These are phyloP conservation scores for Xenopus laevis DNA, from an alignment of 2,113 vertebrate species.

Conservation along the genomic window DNA sequence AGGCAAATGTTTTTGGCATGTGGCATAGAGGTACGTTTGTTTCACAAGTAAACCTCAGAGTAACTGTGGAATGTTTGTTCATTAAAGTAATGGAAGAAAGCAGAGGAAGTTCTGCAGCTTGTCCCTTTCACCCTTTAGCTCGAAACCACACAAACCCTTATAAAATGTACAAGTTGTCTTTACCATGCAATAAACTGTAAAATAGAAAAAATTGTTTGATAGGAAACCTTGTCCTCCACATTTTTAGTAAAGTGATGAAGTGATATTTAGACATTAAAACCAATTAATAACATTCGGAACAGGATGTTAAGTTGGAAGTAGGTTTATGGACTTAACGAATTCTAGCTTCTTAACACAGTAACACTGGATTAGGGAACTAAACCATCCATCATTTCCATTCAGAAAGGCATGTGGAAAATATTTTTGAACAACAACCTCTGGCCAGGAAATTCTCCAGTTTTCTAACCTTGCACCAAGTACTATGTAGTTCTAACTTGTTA, in stretches of 20 bases:
- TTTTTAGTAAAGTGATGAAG: not conserved
- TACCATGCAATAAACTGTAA: not conserved
- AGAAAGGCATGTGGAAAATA: no score
- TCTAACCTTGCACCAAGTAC: no score
- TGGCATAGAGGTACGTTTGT: conserved; percentile 22
- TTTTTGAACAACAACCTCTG: no score
- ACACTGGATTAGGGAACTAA: no score
- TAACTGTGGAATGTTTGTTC: conserved; percentile 27
- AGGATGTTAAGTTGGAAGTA: not conserved
- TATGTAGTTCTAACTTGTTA: no score
- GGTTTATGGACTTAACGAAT: no score
- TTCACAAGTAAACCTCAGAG: not conserved
- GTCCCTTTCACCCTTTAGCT: conserved; percentile 3
- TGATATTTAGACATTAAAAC: not conserved
- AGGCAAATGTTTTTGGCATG: conserved; percentile 7
- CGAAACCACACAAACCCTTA: not conserved
- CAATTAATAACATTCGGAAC: not conserved
- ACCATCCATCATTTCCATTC: no score
- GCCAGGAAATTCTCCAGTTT: no score
- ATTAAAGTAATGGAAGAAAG: conserved; percentile 12
- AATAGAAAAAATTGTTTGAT: not conserved
- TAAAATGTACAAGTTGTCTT: not conserved
- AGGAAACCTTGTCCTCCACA: not conserved
- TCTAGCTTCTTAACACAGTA: not conserved
- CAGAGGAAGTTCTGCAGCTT: conserved; percentile 9